A percentile compares a stretch with the other conserved stretches of the same genome.
These are phyloP conservation scores for Scrobipalpa atriplicella DNA, from an alignment of 2,888 invertebrate genomes.

Conservation along the genomic window DNA sequence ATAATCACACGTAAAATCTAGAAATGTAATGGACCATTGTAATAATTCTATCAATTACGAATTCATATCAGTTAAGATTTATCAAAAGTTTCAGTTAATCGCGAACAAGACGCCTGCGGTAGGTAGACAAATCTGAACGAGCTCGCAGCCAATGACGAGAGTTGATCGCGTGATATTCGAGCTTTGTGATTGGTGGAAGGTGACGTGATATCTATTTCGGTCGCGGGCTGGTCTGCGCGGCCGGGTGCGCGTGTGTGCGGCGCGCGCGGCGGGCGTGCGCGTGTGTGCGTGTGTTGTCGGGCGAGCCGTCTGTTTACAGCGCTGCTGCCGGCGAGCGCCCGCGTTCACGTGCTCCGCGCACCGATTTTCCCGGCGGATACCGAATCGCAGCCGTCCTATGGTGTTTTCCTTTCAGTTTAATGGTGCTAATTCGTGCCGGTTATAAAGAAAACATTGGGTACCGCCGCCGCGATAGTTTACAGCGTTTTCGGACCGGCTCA, in stretches of 20 bases:
- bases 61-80: conserved; percentile 74
- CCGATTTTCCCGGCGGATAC: conserved; percentile 70
- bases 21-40: conserved; percentile 35
- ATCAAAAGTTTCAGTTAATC: conserved; percentile 79
- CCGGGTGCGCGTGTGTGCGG: conserved; percentile 55
- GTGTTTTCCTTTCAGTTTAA: conserved; percentile 71
- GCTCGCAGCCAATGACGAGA: conserved; percentile 63
- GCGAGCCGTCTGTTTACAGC: conserved; percentile 80
- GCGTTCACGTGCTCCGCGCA: conserved; percentile 80
- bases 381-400: conserved; percentile 64
- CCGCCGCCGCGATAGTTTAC: conserved; percentile 45
- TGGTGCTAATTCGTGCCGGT: conserved; percentile 70
- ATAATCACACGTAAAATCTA: conserved; percentile 36
- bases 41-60: conserved; percentile 46
- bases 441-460: conserved; percentile 58
- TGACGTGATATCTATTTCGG: conserved; percentile 78
- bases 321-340: conserved; percentile 84
- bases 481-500: conserved; percentile 67
- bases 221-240: conserved; percentile 67
- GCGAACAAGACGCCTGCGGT: conserved; percentile 73
- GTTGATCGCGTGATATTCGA: conserved; percentile 61
- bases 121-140: conserved; percentile 69
- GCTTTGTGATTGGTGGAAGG: conserved; percentile 59
- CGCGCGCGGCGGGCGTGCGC: conserved; percentile 36
- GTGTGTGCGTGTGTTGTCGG: conserved; percentile 75